Evolutionary conservation across 2,113 vertebrate genomes (phyloP), one percentile per base, ranked within the genome.

Genomic region (Hippocampus barbouri): DNA sequence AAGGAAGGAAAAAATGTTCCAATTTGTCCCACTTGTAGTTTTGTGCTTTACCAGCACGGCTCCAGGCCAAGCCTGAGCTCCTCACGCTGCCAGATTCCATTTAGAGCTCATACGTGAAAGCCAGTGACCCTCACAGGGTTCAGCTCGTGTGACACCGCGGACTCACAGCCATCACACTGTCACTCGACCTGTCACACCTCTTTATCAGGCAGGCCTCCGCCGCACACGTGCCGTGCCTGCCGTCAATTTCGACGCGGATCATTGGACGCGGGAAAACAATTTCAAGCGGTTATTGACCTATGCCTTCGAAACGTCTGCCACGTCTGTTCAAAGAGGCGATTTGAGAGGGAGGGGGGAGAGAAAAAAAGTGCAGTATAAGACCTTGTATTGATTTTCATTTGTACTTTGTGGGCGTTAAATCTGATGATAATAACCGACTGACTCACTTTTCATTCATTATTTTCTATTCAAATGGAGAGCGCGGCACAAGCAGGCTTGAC

Each of bases 361-460:
- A 14, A 41, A 62, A 41, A 34, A 56, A 27, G 0, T 69, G 34
- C 3, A 66, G 67, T 51, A 71, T 30, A 60, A 27, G 64, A 74
- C 59, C 27, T 34, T 34, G 59, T 57, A 69, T 69, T 78, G 66
- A 83, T 78, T 78, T 80, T 49, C 43, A 68, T 69, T 79, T 70
- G 72, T 8, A 25, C 7, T 12, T 68, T 0, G 70, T 74, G 71
- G 66, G 67, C 77, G 69, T 81, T 77, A 77, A 47, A 63, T 25
- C n/a, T 57, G n/a, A 72, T 67, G 54, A 79, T 68, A 60, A 79
- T 70, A n/a, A 20, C 61, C 8, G 8, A 60, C 41, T 47, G 8
- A 70, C 21, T 78, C 53, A 47, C 3, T 49, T 73, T 77, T 76
- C 60, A 68, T 70, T 78, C 56, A 61, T 20, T 53, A 21, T 75